phyloP scores from a whole-genome alignment of 2,797 vertebrate genomes.

The Takifugu rubripes region DNA sequence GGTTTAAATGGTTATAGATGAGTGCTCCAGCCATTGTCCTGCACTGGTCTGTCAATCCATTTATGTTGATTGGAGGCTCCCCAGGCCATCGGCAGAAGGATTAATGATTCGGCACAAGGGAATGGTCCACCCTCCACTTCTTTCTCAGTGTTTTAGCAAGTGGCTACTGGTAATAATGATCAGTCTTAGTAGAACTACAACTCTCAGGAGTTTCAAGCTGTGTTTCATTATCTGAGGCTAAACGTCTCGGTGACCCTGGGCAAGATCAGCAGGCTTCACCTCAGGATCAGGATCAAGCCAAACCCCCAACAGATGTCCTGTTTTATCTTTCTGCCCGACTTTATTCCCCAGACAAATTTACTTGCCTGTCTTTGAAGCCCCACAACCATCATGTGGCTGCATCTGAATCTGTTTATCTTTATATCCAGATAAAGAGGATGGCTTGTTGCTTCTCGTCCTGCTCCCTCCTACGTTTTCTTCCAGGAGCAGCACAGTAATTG shows the following conservation, averaged over 20 bases:
- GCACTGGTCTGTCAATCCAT: too few relatives aligned
- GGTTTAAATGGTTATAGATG: too few relatives aligned
- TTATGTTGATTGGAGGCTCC: too few relatives aligned
- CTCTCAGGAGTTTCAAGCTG: slow-evolving; percentile 10
- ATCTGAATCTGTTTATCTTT: background rate
- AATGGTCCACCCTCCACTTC: too few relatives aligned
- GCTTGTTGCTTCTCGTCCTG: background rate
- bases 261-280: slow-evolving; percentile 15
- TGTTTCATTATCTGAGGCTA: slow-evolving; percentile 13
- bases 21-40: too few relatives aligned
- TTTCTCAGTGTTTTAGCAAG: too few relatives aligned
- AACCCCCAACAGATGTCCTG: slow-evolving; percentile 15
- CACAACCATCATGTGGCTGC: too few relatives aligned
- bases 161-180: too few relatives aligned
- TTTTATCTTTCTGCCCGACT: background rate
- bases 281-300: slow-evolving; percentile 10
- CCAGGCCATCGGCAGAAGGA: too few relatives aligned
- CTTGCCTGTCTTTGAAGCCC: background rate
- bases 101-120: too few relatives aligned
- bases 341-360: too few relatives aligned
- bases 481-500: slow-evolving; percentile 24
- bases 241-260: slow-evolving; percentile 7
- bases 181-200: too few relatives aligned
- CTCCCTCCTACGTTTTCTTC: slow-evolving; percentile 5
- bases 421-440: background rate